phyloP scores from a whole-genome alignment of 2,888 invertebrate species.

The Drosophila heteroneura region DNA sequence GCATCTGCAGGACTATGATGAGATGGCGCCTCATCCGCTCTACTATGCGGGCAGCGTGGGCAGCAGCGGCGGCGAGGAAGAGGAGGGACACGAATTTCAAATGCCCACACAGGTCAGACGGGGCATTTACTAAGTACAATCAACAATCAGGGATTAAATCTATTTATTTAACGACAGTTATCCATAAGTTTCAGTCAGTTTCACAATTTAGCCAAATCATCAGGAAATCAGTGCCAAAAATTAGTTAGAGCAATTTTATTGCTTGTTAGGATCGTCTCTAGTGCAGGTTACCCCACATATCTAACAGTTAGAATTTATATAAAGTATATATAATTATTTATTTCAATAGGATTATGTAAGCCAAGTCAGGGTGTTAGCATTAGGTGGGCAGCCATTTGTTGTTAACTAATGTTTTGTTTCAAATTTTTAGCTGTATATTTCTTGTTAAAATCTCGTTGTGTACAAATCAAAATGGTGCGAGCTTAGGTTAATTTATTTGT shows the following conservation, averaged over 20 bases:
- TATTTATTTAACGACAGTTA: not conserved
- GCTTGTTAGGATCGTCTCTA: conserved; percentile 60
- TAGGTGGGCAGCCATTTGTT: conserved; percentile 38
- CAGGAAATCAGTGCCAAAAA: conserved; percentile 77
- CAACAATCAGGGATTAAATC: not conserved
- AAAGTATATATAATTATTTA: conserved; percentile 23
- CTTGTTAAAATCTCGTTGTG: conserved; percentile 44
- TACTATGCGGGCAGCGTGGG: conserved; percentile 82
- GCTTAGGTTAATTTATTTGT: conserved; percentile 24
- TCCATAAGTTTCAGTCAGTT: conserved; percentile 26
- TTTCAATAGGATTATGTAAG: not conserved
- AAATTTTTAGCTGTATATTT: conserved; percentile 38
- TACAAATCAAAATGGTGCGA: conserved; percentile 71
- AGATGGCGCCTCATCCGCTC: conserved; percentile 53
- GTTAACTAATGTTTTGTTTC: conserved; percentile 60
- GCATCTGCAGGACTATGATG: conserved; percentile 68
- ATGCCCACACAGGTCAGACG: conserved; percentile 45
- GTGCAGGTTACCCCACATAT: conserved; percentile 11
- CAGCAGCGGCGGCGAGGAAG: conserved; percentile 80
- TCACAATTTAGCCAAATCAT: conserved; percentile 41
- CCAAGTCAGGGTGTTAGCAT: conserved; percentile 27
- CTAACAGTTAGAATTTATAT: conserved; percentile 9
- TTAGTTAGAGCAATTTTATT: conserved; percentile 78
- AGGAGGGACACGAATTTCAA: conserved; percentile 63
- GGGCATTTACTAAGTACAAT: conserved; percentile 40